Evolutionary conservation across 2,888 invertebrate species (phyloP).

Genomic region (Brachynemurus nebulosus): DNA sequence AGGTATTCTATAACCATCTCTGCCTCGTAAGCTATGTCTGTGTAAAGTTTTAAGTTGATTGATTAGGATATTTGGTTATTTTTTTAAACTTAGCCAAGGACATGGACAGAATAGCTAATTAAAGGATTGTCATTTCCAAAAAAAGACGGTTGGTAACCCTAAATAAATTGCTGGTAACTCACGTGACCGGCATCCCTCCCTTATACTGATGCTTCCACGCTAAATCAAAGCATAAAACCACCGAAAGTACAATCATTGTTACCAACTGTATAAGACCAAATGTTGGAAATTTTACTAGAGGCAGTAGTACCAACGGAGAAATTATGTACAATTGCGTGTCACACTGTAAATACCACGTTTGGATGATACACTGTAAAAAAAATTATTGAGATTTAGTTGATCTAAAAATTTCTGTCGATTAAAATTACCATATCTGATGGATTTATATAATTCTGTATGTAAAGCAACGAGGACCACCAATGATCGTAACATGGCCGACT

Average conservation of each 20-base stretch:
- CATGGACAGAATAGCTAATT: too few species aligned
- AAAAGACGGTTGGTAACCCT: too few species aligned
- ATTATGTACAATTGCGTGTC: slow-evolving; percentile 33
- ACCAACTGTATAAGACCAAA: slow-evolving; percentile 21
- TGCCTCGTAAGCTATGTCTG: too few species aligned
- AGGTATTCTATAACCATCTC: too few species aligned
- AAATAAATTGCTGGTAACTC: too few species aligned
- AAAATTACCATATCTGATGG: slow-evolving; percentile 22
- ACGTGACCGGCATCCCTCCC: slow-evolving; percentile 29
- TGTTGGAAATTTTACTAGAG: slow-evolving; percentile 29
- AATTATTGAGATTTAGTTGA: background rate
- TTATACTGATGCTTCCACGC: slow-evolving; percentile 27
- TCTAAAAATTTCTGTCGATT: background rate
- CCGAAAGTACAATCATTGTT: slow-evolving; percentile 20
- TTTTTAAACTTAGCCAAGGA: too few species aligned
- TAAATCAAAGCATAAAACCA: slow-evolving; percentile 26
- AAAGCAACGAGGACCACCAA: slow-evolving; percentile 32
- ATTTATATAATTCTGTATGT: slow-evolving; percentile 31
- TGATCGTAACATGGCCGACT: slow-evolving; percentile 26
- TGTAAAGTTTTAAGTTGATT: too few species aligned
- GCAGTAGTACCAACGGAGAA: slow-evolving; percentile 31
- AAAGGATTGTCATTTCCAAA: too few species aligned
- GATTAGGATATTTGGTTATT: too few species aligned
- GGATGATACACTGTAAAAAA: slow-evolving; percentile 28
- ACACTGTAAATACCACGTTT: slow-evolving; percentile 34